These are phyloP conservation scores for Drosophila borealis DNA, from an alignment of 2,888 invertebrate species.

Conservation along the genomic window DNA sequence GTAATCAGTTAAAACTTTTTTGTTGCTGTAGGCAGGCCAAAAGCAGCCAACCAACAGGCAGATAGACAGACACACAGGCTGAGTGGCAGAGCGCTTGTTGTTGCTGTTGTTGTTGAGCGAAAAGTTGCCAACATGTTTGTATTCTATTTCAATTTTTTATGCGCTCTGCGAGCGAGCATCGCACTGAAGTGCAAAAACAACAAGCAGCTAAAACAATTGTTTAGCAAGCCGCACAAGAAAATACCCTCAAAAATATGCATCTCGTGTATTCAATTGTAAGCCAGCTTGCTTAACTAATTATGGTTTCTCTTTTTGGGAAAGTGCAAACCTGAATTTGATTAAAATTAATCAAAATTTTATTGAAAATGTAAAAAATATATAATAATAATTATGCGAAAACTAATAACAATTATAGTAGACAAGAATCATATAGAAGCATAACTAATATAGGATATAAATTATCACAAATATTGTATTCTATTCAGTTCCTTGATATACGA, in stretches of 20 bases:
- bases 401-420: too few species aligned
- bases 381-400: background rate
- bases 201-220: constrained; percentile 8
- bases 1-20: constrained; percentile 77
- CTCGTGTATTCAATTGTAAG: too few species aligned
- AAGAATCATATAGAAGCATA: too few species aligned
- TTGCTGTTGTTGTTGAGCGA: constrained; percentile 40
- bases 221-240: constrained; percentile 19
- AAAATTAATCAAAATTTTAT: too few species aligned
- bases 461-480: too few species aligned
- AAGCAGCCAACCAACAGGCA: constrained; percentile 33
- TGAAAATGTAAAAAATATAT: too few species aligned
- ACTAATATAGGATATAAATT: too few species aligned
- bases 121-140: constrained; percentile 75
- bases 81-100: constrained; percentile 16
- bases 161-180: constrained; percentile 49
- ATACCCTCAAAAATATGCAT: constrained; percentile 19
- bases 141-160: constrained; percentile 72
- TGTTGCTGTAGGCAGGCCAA: constrained; percentile 48
- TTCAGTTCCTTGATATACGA: background rate
- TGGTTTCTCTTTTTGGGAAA: too few species aligned
- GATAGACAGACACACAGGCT: constrained; percentile 10
- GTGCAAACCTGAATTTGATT: too few species aligned
- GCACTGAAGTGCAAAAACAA: constrained; percentile 48
- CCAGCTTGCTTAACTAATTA: too few species aligned